These are phyloP conservation scores for Dromiciops gliroides DNA, from an alignment of 2,113 vertebrate species.

Conservation along the genomic window DNA sequence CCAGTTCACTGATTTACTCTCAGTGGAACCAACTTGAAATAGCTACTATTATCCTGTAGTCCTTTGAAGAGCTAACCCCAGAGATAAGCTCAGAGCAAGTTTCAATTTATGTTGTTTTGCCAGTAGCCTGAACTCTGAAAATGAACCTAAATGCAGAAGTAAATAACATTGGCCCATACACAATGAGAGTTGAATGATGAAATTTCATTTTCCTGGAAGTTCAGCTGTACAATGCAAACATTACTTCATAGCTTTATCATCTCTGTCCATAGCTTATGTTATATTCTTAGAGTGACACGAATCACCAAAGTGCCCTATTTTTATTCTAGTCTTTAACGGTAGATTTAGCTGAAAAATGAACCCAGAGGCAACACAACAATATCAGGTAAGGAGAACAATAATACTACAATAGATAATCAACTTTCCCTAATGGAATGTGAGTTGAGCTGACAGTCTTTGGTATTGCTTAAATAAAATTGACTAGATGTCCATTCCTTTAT, in stretches of 20 bases:
- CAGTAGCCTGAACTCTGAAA: background rate
- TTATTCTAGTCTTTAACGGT: background rate
- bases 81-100: constrained; percentile 1
- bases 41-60: background rate
- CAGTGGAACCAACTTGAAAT: background rate
- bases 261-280: background rate
- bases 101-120: constrained; percentile 1
- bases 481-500: background rate
- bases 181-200: background rate
- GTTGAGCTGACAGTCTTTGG: background rate
- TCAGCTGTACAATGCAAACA: background rate
- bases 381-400: background rate
- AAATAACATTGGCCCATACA: background rate
- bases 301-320: background rate
- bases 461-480: background rate
- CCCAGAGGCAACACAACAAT: background rate
- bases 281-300: background rate
- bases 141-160: background rate
- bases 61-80: background rate
- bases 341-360: background rate
- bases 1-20: background rate
- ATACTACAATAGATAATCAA: background rate
- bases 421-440: background rate
- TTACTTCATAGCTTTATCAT: background rate
- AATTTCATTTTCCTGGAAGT: background rate